These are phyloP conservation scores for Nanorana parkeri DNA, from an alignment of 2,113 vertebrate species.

Conservation along the genomic window DNA sequence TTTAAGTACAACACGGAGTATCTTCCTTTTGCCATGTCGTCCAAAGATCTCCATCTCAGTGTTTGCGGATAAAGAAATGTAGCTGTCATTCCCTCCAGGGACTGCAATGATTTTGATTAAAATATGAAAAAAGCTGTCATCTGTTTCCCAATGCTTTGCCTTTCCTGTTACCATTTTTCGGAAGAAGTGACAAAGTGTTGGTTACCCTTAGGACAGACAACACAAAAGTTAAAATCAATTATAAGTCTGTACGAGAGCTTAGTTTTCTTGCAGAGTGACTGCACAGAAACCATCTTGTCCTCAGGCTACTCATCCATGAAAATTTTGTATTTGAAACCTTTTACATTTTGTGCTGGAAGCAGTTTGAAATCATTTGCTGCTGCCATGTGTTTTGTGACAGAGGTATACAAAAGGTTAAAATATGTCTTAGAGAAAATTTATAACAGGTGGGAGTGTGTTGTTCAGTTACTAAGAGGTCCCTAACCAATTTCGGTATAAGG, in stretches of 20 bases:
- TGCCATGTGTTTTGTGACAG: background rate
- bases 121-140: constrained; percentile 38
- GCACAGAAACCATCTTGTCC: constrained; percentile 27
- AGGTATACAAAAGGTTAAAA: background rate
- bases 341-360: constrained; percentile 32
- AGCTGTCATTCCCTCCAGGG: constrained; percentile 40
- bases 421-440: background rate
- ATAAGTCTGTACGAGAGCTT: constrained; percentile 24
- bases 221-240: constrained; percentile 53
- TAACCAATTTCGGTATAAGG: too few species aligned
- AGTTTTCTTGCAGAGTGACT: constrained; percentile 15
- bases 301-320: constrained; percentile 33
- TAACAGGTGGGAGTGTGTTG: too few species aligned
- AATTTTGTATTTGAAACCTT: constrained; percentile 15
- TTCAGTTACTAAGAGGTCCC: too few species aligned
- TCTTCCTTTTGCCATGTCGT: constrained; percentile 5
- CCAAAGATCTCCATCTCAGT: background rate
- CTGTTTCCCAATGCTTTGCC: constrained; percentile 8
- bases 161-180: constrained; percentile 26
- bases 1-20: background rate
- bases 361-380: background rate
- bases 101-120: constrained; percentile 40
- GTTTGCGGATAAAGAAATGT: constrained; percentile 33
- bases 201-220: constrained; percentile 50
- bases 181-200: constrained; percentile 35